These are phyloP conservation scores for Noctua fimbriata DNA, from an alignment of 2,888 invertebrate species.

Conservation along the genomic window DNA sequence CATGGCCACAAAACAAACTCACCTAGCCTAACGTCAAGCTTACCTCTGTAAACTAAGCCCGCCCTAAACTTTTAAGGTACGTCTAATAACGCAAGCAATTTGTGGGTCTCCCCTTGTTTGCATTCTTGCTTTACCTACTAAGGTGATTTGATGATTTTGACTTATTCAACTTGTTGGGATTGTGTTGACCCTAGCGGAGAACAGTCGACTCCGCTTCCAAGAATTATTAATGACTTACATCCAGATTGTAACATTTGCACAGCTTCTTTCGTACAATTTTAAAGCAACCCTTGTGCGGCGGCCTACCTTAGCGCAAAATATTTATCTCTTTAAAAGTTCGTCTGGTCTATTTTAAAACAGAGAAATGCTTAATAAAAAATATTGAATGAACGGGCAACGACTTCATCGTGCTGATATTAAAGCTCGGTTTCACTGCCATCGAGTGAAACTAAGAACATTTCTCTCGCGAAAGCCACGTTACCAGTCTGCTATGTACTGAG, in stretches of 20 bases:
- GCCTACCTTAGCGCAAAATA: constrained; percentile 42
- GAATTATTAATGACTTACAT: constrained; percentile 72
- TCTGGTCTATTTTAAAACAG: constrained; percentile 24
- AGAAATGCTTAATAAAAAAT: constrained; percentile 9
- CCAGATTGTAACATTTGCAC: constrained; percentile 62
- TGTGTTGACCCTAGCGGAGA: constrained; percentile 73
- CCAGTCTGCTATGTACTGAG: constrained; percentile 74
- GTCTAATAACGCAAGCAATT: constrained; percentile 89
- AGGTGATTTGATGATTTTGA: constrained; percentile 90
- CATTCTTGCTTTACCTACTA: constrained; percentile 83
- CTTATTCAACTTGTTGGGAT: constrained; percentile 86
- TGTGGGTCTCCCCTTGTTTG: constrained; percentile 88
- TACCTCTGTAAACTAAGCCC: constrained; percentile 88
- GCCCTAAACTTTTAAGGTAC: constrained; percentile 89
- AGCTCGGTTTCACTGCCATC: constrained; percentile 81
- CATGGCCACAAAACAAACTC: constrained; percentile 86
- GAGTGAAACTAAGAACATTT: constrained; percentile 86
- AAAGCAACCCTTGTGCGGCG: constrained; percentile 40
- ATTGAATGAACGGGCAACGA: constrained; percentile 22
- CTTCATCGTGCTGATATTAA: constrained; percentile 63
- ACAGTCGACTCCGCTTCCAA: constrained; percentile 66
- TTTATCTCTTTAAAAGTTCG: constrained; percentile 34
- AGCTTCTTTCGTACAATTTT: constrained; percentile 62
- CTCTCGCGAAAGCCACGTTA: constrained; percentile 85
- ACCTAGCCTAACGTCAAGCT: constrained; percentile 83